A percentile compares a stretch with the other conserved stretches of the same genome.
Evolutionary conservation across 2,797 vertebrate species (phyloP).

Genomic region (Iguana delicatissima): DNA sequence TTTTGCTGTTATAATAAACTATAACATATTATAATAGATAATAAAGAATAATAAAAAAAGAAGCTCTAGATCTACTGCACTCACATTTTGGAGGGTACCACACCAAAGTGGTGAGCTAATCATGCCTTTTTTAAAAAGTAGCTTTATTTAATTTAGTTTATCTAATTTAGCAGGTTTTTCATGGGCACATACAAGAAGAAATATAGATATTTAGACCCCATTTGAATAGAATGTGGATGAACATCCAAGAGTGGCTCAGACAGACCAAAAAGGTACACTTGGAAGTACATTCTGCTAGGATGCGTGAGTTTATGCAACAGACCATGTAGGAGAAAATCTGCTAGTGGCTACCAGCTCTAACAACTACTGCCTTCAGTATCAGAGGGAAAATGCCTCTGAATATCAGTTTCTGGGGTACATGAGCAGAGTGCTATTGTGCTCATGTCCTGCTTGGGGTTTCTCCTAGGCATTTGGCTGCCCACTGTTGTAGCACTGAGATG

Average conservation of each 20-base stretch:
- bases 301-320: neutral
- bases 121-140: neutral
- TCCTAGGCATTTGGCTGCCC: too few species aligned
- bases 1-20: too few species aligned
- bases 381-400: neutral
- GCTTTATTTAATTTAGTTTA: neutral
- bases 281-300: neutral
- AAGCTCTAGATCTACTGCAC: too few species aligned
- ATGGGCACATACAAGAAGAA: neutral
- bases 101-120: constrained; percentile 3
- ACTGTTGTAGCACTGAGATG: too few species aligned
- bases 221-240: neutral
- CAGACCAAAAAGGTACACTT: neutral
- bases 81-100: neutral
- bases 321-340: neutral
- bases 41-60: too few species aligned
- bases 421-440: neutral
- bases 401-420: neutral
- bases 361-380: neutral
- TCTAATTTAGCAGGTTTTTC: neutral
- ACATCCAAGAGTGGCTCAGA: neutral
- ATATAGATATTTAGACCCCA: neutral
- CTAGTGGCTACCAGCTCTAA: too few species aligned
- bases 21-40: too few species aligned
- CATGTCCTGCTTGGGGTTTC: neutral